Base-by-base conservation (phyloP, 2,797 vertebrate genomes). In the Psittacula echo region DNA sequence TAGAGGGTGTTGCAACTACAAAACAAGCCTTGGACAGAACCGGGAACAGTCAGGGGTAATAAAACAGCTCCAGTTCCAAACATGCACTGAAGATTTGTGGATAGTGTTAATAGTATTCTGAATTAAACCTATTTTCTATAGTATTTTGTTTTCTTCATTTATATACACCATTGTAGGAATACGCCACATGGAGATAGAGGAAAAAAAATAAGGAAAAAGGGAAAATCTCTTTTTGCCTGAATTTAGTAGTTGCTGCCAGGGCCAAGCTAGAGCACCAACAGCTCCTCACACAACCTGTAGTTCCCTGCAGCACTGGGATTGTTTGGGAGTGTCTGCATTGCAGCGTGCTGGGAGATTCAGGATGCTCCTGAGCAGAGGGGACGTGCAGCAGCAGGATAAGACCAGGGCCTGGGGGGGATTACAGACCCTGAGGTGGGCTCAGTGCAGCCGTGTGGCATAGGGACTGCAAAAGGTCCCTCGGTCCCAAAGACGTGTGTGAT, bases 241-340 rank as follows among this genome's bases (percentile, higher is more conserved):
- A 75, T 84, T 60, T 34, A 51, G 17, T 2, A 41, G 50, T 71
- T 18, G 12, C 5, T 73, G 39, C 30, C 74, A 64, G 29, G 67
- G 47, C 44, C 27, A 26, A 84, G 53, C 22, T 30, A 11, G 24
- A 84, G 30, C 51, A 2, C 39, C n/a, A 5, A 77, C 90, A 87
- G 74, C 62, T 47, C 3, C 47, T 37, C 13, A 13, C 87, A 2
- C 61, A 88, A 62, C 51, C 77, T 41, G 54, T 68, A 16, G 82
- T 53, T 93, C 74, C 82, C 87, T 89, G 93, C 87, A 58, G 91
- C 94, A 76, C 85, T 90, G 94, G 87, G 45, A 54, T 79, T 39
- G 75, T 70, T 81, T n/a, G 80, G 91, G 77, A 94, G 79, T 8
- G 77, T 87, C 96, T 94, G 93, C 95, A 95, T 77, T 96, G 96